Conservation (phyloP, 2,113 vertebrate genomes). For the Dipodomys stephensi region DNA sequence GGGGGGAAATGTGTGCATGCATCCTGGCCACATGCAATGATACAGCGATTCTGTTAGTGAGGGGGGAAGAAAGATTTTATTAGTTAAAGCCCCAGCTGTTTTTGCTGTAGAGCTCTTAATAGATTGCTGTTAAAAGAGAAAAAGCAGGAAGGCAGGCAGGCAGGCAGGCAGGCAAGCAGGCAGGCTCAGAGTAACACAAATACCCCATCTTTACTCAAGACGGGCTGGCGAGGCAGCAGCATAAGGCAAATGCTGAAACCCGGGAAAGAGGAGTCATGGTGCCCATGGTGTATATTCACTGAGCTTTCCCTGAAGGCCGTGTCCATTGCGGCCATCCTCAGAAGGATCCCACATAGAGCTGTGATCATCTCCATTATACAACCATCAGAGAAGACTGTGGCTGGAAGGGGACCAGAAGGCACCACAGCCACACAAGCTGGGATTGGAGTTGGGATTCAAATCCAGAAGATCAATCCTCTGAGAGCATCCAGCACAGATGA, state of each 20-base stretch:
- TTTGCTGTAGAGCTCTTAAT: background rate
- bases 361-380: background rate
- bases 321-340: background rate
- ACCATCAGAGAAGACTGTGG: background rate
- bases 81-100: background rate
- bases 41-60: background rate
- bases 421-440: background rate
- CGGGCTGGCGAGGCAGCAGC: background rate
- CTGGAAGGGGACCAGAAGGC: background rate
- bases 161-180: too few relatives aligned
- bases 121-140: background rate
- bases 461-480: background rate
- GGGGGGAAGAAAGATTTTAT: background rate
- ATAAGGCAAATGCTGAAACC: background rate
- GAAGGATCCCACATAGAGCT: rapidly evolving
- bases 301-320: background rate
- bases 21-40: background rate
- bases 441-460: background rate
- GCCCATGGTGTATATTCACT: background rate
- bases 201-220: background rate
- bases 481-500: background rate
- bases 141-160: too few relatives aligned
- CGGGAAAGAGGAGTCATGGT: background rate
- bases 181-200: background rate
- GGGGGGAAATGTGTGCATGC: background rate